Evolutionary conservation across 2,797 vertebrate genomes (phyloP), one percentile per base, ranked within the genome.

Genomic region (Aeoliscus strigatus): DNA sequence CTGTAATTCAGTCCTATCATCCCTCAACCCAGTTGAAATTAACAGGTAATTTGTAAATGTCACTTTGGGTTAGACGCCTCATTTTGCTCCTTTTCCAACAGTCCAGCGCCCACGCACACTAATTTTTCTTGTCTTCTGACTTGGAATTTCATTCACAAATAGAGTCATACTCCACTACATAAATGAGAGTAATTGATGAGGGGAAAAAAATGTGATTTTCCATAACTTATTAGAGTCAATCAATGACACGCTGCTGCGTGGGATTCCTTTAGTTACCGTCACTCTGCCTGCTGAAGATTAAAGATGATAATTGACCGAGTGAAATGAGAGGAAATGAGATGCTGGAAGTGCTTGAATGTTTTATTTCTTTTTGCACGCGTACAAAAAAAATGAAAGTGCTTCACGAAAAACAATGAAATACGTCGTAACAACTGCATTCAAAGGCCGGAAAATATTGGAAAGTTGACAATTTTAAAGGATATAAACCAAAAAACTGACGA

Each of bases 31-130:
- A 87, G 89, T 93, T 92, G 92, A 95, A 97, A 98, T 97, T 94
- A 97, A 95, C 96, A 97, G 93, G 94, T 97, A 93, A 97, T 97
- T 97, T 97, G 93, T 97, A 95, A 94, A 94, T 91, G 96, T 97
- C 96, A 93, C 94, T 95, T 96, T 91, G 87, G 92, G 91, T 98
- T 98, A 97, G 93, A 90, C 84, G 82, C 85, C 91, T 97, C 93
- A 96, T 97, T 97, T 96, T 94, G 90, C 91, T 93, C 91, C 89
- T 88, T 90, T 90, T 88, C 90, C 92, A 93, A 91, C 92, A 91
- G 91, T 90, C 91, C 90, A 86, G 90, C 85, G 84, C 84, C 84
- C 66, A 85, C 81, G n/a, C n/a, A 67, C 86, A 90, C 92, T 93
- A 92, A 93, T 96, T 94, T 94, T 93, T 93, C 90, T 93, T 91